Percentiles rank a stretch among this genome's conserved stretches.
Conservation (phyloP, 1,140 invertebrate genomes). For the Pantala flavescens region DNA sequence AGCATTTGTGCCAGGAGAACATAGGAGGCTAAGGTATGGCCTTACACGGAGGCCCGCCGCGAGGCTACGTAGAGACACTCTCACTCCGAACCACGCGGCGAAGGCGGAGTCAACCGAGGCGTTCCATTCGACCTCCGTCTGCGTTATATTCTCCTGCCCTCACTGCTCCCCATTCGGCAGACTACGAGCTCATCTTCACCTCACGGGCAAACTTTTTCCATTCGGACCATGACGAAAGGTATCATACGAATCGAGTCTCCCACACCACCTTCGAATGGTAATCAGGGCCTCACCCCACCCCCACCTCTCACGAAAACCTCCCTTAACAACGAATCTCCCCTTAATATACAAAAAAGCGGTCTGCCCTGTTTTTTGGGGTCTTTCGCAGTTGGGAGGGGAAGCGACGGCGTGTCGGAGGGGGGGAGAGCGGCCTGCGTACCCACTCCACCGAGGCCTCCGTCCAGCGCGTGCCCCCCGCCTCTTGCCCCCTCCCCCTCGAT, state of each 20-base stretch:
- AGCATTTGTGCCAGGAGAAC: constrained; percentile 15
- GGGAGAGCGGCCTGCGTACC: neutral
- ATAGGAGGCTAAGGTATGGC: constrained; percentile 13
- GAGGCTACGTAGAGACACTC: neutral
- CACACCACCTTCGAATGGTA: neutral
- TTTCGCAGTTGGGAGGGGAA: no score
- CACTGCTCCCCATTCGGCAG: neutral
- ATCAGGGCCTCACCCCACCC: neutral
- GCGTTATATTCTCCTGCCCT: neutral
- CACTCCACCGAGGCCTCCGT: neutral
- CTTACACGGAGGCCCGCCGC: neutral
- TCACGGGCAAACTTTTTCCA: neutral
- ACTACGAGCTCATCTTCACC: neutral
- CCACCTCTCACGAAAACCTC: neutral
- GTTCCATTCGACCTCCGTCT: neutral
- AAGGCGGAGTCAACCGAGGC: neutral
- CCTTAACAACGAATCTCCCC: constrained; percentile 1
- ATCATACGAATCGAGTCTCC: neutral
- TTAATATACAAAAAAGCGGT: neutral
- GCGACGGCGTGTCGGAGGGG: neutral
- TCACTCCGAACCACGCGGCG: neutral
- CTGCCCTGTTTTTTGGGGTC: no score
- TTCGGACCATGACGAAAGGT: neutral
- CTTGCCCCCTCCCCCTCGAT: neutral
- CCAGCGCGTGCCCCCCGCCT: neutral